A percentile compares a stretch with the other conserved stretches of the same genome.
Conservation (phyloP, 1,140 invertebrate species). For the Brachionus plicatilis region DNA sequence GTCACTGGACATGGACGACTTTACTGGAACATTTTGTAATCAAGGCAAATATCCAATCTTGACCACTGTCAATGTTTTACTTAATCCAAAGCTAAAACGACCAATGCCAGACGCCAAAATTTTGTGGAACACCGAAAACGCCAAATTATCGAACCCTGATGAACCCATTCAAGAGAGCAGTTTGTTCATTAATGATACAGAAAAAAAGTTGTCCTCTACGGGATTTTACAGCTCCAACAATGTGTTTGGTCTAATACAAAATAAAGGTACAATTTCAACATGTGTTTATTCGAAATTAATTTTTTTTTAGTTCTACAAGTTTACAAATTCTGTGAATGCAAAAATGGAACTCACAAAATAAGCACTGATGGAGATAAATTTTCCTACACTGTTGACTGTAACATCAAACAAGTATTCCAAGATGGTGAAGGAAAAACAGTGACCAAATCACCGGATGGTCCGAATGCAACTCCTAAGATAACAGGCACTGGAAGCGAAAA, state of each 20-base stretch:
- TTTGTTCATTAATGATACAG: neutral
- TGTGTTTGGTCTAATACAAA: constrained; percentile 1
- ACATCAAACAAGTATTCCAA: neutral
- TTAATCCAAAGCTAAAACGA: neutral
- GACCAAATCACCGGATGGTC: neutral
- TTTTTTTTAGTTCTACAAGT: constrained; percentile 28
- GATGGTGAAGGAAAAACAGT: neutral
- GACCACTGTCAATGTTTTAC: constrained; percentile 68
- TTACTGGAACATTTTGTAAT: constrained; percentile 64
- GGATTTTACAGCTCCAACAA: neutral
- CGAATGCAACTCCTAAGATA: neutral
- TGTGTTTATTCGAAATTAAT: neutral
- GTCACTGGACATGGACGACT: constrained; percentile 46
- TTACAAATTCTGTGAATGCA: constrained; percentile 38
- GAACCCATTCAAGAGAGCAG: neutral
- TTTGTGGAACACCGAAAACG: neutral
- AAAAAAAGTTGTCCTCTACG: neutral
- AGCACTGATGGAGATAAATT: neutral
- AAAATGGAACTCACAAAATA: constrained; percentile 34
- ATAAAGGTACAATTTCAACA: neutral
- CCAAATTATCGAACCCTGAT: neutral
- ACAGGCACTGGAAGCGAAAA: neutral
- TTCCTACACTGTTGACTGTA: constrained; percentile 16
- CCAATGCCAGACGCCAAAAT: neutral
- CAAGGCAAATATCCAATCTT: constrained; percentile 78